phyloP scores from a whole-genome alignment of 2,888 invertebrate species.

The Xestia ashworthii region DNA sequence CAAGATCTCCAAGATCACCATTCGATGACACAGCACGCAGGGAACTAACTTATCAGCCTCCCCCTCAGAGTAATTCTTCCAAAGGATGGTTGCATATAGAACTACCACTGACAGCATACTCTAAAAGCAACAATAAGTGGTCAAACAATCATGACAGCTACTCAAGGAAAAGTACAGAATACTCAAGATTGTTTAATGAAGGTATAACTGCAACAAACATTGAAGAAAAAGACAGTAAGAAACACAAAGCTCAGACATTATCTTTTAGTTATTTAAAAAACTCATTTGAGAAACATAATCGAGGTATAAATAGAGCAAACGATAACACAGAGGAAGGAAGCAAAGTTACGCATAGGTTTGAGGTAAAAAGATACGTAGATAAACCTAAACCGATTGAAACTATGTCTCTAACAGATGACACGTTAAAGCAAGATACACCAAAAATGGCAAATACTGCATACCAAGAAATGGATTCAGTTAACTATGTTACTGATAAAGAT shows the following conservation, averaged over 20 bases:
- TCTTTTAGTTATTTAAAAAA: constrained; percentile 2
- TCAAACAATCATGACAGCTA: background rate
- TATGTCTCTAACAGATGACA: background rate
- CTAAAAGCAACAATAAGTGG: background rate
- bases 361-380: background rate
- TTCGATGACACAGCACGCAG: background rate
- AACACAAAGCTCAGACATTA: background rate
- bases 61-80: background rate
- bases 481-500: background rate
- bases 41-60: background rate
- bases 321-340: no score
- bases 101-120: background rate
- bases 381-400: background rate
- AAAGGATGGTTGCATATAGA: background rate
- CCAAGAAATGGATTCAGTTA: background rate
- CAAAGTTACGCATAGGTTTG: background rate
- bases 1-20: background rate
- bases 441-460: background rate
- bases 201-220: background rate
- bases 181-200: background rate
- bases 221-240: background rate
- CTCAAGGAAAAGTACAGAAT: background rate
- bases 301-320: no score
- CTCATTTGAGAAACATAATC: constrained; percentile 4
- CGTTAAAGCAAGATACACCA: background rate